Base-by-base conservation (phyloP, 2,113 vertebrate genomes). In the human (Homo sapiens) region DNA sequence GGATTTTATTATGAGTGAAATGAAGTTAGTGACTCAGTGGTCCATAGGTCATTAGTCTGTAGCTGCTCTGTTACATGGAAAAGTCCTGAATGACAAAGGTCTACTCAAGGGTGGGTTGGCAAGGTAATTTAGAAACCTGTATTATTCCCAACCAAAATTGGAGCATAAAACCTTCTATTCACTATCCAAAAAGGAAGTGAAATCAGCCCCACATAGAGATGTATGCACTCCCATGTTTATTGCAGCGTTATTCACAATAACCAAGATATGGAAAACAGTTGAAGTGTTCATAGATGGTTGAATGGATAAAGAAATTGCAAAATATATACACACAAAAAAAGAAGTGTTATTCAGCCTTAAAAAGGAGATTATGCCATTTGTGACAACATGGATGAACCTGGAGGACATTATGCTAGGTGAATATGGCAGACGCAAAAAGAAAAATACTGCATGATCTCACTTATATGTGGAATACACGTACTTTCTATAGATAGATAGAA, bases 1-100 rank as follows among this genome's bases (percentile, higher is more conserved):
- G 97, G 92, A 97, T 98, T 98, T 97, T 83, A 97, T 98, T 98
- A 97, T 88, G 98, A 3, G 76, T 93, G 87, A 97, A 98, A 97
- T 90, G 35, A 97, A 59, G 45, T 57, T 96, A 94, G 90, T 89
- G 81, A 43, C 80, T 97, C 84, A 93, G 2, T 86, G 91, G 72
- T 89, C 95, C 97, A 93, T 93, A 75, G 61, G 61, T 96, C 72
- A 94, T 95, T 14, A 70, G 43, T 96, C 57, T 48, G 3, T 59
- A 82, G 96, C 93, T 97, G 90, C 79, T 97, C 83, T 96, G 55
- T 90, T 92, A 70, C 75, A 88, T 97, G 95, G 89, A 83, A 96
- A 96, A 93, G 95, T 98, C 78, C 45, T 86, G 90, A 95, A 82
- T 73, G 94, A 66, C 87, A 80, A 96, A 84, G 95, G 89, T 75